phyloP scores from a whole-genome alignment of 1,140 invertebrate species.

The Sarcophaga bullata region DNA sequence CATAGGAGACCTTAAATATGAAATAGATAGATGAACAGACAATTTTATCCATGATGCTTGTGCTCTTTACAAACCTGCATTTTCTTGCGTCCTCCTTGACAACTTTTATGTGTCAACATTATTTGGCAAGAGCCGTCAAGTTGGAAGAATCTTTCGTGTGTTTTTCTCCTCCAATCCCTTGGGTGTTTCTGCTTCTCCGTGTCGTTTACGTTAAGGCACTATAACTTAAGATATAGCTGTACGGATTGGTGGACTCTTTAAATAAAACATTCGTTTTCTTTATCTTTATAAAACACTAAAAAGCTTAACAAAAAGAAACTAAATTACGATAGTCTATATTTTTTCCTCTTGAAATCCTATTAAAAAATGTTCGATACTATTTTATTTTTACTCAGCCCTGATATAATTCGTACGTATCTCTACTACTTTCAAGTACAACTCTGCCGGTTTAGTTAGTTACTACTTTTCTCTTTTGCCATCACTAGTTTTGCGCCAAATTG shows the following conservation, averaged over 20 bases:
- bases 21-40: constrained; percentile 34
- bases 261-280: constrained; percentile 24
- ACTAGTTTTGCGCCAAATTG: not conserved
- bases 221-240: constrained; percentile 23
- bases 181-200: not conserved
- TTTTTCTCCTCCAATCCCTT: not conserved
- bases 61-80: constrained; percentile 69
- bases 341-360: constrained; percentile 6
- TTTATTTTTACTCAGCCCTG: not conserved
- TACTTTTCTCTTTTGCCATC: not conserved
- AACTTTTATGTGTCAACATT: constrained; percentile 65
- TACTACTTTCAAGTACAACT: not conserved
- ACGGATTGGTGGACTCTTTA: not conserved
- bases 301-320: not conserved
- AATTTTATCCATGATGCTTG: constrained; percentile 37
- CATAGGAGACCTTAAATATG: constrained; percentile 89
- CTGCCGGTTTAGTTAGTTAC: not conserved
- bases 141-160: not conserved
- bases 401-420: not conserved
- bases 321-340: not conserved
- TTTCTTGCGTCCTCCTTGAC: constrained; percentile 73
- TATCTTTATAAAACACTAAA: not conserved
- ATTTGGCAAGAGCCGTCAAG: constrained; percentile 20
- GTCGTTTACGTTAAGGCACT: constrained; percentile 23
- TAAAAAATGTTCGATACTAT: constrained; percentile 23